A percentile compares a stretch with the other conserved stretches of the same genome.
Conservation (phyloP, 2,113 vertebrate species). For the Xiphorhynchus elegans region DNA sequence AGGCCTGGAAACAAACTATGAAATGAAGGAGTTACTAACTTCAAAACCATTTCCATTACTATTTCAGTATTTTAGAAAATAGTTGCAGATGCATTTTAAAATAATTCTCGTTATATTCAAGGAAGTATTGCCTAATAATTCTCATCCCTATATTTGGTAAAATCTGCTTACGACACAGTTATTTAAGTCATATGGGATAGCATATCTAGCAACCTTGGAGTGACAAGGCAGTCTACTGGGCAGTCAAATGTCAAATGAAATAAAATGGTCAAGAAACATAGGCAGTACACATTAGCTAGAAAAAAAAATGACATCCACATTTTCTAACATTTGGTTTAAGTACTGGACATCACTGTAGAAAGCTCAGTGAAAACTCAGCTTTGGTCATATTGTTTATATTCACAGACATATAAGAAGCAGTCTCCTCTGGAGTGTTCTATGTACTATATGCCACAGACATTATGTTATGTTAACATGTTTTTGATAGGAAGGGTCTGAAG, state of each 20-base stretch:
- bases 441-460: neutral
- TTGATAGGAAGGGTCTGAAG: neutral
- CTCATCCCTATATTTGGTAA: neutral
- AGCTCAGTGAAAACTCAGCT: neutral
- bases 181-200: neutral
- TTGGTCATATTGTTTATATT: neutral
- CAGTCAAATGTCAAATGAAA: neutral
- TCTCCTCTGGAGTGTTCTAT: neutral
- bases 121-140: neutral
- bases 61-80: neutral
- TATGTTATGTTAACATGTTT: neutral
- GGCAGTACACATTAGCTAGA: neutral
- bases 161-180: neutral
- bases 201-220: neutral
- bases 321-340: neutral
- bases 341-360: neutral
- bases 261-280: neutral
- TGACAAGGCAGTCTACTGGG: neutral
- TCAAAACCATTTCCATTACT: neutral
- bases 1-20: neutral
- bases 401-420: neutral
- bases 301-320: neutral
- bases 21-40: neutral
- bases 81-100: neutral
- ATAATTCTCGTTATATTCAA: neutral